phyloP scores from a whole-genome alignment of 92 coral and sea anemone genomes.

The Meandrina meandrites region DNA sequence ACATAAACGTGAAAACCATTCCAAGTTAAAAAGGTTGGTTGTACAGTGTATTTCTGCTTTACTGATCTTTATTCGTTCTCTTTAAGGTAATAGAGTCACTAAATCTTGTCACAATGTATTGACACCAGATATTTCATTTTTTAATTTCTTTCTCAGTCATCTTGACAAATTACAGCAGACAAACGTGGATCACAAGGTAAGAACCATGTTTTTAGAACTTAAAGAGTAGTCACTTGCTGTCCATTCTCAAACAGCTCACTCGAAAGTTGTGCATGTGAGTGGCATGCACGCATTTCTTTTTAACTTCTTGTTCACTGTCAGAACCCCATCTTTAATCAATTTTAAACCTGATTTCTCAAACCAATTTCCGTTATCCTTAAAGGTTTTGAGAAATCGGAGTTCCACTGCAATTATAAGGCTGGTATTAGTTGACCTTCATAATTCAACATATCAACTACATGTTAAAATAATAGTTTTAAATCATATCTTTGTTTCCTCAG shows the following conservation, averaged over 20 bases:
- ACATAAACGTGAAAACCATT: background rate
- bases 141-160: constrained; percentile 60
- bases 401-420: background rate
- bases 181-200: constrained; percentile 97
- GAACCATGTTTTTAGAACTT: background rate
- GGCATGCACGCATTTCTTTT: too few relatives aligned
- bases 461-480: background rate
- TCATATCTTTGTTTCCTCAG: constrained; percentile 45
- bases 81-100: background rate
- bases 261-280: too few relatives aligned
- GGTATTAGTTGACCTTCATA: background rate
- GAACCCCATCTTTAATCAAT: too few relatives aligned
- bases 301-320: too few relatives aligned
- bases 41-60: background rate
- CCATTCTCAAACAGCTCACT: too few relatives aligned
- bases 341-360: too few relatives aligned
- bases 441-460: background rate
- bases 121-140: background rate
- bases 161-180: constrained; percentile 97
- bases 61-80: background rate
- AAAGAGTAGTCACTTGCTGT: too few relatives aligned
- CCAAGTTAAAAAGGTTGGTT: constrained; percentile 9
- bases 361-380: too few relatives aligned
- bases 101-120: too few relatives aligned
- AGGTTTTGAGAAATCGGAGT: too few relatives aligned